Conservation (phyloP, 2,797 vertebrate species). For the Ctenopoma multispine region DNA sequence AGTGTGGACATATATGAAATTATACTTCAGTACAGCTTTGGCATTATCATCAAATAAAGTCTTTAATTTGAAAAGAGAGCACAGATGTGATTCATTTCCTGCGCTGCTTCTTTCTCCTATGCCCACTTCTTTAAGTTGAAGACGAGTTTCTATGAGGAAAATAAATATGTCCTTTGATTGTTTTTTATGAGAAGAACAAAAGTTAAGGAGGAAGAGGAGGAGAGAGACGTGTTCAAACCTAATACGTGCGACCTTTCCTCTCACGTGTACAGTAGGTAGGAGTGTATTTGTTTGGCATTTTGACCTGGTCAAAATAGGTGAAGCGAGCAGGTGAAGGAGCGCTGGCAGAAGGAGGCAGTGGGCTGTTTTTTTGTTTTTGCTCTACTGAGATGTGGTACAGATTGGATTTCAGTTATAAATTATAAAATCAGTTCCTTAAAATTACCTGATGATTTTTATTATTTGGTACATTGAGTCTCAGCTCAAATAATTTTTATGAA, state of each 20-base stretch:
- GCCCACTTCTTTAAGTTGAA: constrained; percentile 14
- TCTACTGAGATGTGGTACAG: constrained; percentile 5
- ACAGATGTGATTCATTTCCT: constrained; percentile 33
- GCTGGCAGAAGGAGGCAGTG: constrained; percentile 50
- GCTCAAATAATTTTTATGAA: too few species aligned
- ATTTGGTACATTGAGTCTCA: too few species aligned
- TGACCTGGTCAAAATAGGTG: constrained; percentile 32
- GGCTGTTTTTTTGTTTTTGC: constrained; percentile 20
- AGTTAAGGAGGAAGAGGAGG: constrained; percentile 1
- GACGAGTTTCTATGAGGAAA: constrained; percentile 30
- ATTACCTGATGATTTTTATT: not conserved
- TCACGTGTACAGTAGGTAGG: constrained; percentile 43
- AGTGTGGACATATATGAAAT: constrained; percentile 27
- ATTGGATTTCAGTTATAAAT: not conserved
- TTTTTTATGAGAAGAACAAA: too few species aligned
- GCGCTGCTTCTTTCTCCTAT: constrained; percentile 4
- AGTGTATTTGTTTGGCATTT: constrained; percentile 40
- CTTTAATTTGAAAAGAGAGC: constrained; percentile 24
- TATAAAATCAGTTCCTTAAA: not conserved
- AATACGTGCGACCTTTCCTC: constrained; percentile 44
- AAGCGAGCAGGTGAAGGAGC: constrained; percentile 45
- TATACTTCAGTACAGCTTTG: constrained; percentile 24
- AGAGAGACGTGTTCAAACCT: constrained; percentile 30
- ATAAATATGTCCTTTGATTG: too few species aligned
- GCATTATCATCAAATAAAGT: constrained; percentile 27